These are phyloP conservation scores for Petrolisthes manimaculis DNA, from an alignment of 2,888 invertebrate genomes.

Conservation along the genomic window DNA sequence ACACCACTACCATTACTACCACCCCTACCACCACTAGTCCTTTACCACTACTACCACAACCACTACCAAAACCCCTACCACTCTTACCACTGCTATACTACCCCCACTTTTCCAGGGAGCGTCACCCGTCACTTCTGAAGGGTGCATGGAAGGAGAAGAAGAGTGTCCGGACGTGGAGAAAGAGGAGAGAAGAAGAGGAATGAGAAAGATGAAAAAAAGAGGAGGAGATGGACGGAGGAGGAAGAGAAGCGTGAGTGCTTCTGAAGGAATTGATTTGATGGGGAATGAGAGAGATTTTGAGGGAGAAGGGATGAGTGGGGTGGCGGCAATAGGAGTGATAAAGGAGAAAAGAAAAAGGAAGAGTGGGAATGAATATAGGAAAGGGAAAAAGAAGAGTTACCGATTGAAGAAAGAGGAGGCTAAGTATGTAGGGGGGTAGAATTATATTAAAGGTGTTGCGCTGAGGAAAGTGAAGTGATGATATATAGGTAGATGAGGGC, in stretches of 20 bases:
- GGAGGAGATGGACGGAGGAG: not conserved
- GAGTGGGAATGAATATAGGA: not conserved
- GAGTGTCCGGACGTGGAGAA: constrained; percentile 2
- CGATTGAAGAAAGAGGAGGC: not conserved
- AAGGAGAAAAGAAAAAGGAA: not conserved
- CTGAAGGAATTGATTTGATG: not conserved
- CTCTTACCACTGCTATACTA: too few relatives aligned
- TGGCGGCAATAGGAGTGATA: not conserved
- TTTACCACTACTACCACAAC: too few relatives aligned
- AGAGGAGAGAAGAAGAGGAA: not conserved
- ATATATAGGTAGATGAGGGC: not conserved
- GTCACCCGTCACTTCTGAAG: too few relatives aligned
- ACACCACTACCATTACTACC: too few relatives aligned
- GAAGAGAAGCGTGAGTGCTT: not conserved
- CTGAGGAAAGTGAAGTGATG: not conserved
- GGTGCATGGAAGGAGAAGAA: too few relatives aligned
- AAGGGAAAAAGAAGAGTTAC: not conserved
- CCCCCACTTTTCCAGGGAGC: too few relatives aligned
- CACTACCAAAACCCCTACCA: too few relatives aligned
- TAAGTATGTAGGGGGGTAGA: not conserved
- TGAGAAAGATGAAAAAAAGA: not conserved
- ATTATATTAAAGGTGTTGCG: not conserved
- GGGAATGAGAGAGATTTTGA: not conserved
- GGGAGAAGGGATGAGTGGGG: not conserved
- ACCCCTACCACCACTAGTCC: too few relatives aligned